These are phyloP conservation scores for Megaceryle alcyon DNA, from an alignment of 2,797 vertebrate genomes.

Conservation along the genomic window DNA sequence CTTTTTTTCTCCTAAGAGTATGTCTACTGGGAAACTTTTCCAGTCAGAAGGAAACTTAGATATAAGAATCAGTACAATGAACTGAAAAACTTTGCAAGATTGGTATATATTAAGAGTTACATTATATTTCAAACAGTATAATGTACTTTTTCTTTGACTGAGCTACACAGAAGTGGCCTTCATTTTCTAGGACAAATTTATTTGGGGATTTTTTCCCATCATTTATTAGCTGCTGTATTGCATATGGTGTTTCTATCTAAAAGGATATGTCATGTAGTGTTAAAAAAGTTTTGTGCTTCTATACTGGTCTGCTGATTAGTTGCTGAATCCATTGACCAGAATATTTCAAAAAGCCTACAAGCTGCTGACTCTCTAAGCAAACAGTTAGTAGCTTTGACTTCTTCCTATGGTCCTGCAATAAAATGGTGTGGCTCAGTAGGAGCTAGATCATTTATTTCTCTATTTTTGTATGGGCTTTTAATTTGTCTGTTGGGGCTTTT, in stretches of 20 bases:
- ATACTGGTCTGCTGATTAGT: neutral
- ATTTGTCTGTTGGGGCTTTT: fast-evolving
- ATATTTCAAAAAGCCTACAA: neutral
- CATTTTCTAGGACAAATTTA: neutral
- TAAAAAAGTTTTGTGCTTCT: neutral
- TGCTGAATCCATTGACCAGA: neutral
- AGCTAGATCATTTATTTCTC: neutral
- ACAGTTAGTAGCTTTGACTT: neutral
- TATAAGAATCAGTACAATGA: neutral
- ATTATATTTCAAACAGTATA: neutral
- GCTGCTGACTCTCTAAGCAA: neutral
- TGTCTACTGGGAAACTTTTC: neutral
- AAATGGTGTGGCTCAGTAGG: neutral
- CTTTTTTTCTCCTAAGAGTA: neutral
- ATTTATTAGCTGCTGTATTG: neutral
- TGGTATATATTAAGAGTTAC: neutral
- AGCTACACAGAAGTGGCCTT: neutral
- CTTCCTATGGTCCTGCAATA: neutral
- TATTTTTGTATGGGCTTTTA: neutral
- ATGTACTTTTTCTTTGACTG: neutral
- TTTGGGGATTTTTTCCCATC: neutral
- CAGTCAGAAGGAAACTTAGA: neutral
- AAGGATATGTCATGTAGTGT: neutral
- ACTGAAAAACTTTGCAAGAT: neutral
- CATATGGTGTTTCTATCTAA: neutral